These are phyloP conservation scores for Caenorhabditis sulstoni DNA, from an alignment of 2,888 invertebrate genomes.

Conservation along the genomic window DNA sequence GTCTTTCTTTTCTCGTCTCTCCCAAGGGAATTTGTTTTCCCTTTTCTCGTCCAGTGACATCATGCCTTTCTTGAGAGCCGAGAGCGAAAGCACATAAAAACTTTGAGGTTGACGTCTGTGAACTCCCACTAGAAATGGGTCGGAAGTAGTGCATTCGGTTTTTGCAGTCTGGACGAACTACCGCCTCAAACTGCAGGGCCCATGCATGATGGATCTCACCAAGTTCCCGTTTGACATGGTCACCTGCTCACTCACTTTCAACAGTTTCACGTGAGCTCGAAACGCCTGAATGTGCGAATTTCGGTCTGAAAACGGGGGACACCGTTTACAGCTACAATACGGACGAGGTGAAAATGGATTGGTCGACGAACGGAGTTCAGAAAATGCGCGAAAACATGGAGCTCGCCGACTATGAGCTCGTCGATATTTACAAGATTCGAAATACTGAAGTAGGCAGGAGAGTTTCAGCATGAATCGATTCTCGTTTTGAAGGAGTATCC, in stretches of 20 bases:
- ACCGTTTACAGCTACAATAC: conserved; percentile 81
- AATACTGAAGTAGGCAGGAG: conserved; percentile 70
- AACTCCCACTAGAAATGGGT: no score
- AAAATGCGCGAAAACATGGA: conserved; percentile 80
- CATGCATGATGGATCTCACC: conserved; percentile 79
- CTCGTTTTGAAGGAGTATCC: conserved; percentile 75
- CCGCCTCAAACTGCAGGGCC: conserved; percentile 79
- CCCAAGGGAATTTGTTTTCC: not conserved
- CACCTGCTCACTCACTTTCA: conserved; percentile 80
- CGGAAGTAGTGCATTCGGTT: not conserved
- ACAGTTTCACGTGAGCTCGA: conserved; percentile 78
- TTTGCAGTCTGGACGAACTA: conserved; percentile 79
- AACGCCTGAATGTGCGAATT: not conserved
- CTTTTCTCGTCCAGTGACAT: not conserved
- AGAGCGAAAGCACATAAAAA: no score
- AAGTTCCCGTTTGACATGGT: conserved; percentile 80
- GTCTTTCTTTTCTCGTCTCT: not conserved
- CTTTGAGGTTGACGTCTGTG: no score
- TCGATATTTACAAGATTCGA: conserved; percentile 72
- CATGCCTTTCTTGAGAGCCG: no score
- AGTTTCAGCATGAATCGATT: not conserved
- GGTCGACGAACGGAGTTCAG: conserved; percentile 76
- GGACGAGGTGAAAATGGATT: conserved; percentile 80
- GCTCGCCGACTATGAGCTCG: conserved; percentile 80
- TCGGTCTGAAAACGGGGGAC: not conserved